These are phyloP conservation scores for Champsocephalus gunnari DNA, from an alignment of 2,797 vertebrate species.

Conservation along the genomic window DNA sequence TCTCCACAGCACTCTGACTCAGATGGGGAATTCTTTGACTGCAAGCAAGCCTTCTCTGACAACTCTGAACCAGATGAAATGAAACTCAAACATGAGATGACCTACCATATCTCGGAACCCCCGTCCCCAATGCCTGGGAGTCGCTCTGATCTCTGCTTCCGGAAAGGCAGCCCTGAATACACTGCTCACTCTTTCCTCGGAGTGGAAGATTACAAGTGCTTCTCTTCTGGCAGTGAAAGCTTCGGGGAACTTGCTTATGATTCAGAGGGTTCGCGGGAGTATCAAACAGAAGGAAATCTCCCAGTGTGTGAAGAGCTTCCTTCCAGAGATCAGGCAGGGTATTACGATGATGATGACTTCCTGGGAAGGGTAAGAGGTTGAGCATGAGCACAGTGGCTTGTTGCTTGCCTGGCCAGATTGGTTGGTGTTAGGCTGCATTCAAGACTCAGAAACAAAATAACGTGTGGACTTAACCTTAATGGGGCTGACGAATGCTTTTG, in stretches of 20 bases:
- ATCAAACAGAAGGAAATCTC: constrained; percentile 66
- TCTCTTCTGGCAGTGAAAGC: constrained; percentile 79
- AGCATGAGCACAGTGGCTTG: constrained; percentile 75
- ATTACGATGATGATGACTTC: constrained; percentile 82
- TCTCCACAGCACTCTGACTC: constrained; percentile 70
- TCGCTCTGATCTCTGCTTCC: constrained; percentile 48
- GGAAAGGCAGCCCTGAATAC: constrained; percentile 33
- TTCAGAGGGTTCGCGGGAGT: constrained; percentile 84
- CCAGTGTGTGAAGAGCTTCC: constrained; percentile 86
- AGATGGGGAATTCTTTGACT: constrained; percentile 83
- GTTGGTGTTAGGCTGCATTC: constrained; percentile 55
- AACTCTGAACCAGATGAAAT: constrained; percentile 74
- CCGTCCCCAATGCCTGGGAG: constrained; percentile 69
- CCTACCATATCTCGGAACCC: constrained; percentile 75
- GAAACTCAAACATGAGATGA: constrained; percentile 37
- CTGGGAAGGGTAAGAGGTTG: constrained; percentile 89
- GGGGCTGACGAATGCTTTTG: constrained; percentile 33
- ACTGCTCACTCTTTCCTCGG: constrained; percentile 43
- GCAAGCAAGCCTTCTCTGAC: constrained; percentile 77
- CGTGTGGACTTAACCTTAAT: constrained; percentile 22
- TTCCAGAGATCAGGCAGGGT: constrained; percentile 78
- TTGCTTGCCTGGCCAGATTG: constrained; percentile 40
- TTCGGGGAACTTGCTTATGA: constrained; percentile 79
- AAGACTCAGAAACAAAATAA: constrained; percentile 17
- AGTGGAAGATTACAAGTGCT: constrained; percentile 62